phyloP scores from a whole-genome alignment of 2,888 invertebrate genomes.

The Drosophila nigricruria region DNA sequence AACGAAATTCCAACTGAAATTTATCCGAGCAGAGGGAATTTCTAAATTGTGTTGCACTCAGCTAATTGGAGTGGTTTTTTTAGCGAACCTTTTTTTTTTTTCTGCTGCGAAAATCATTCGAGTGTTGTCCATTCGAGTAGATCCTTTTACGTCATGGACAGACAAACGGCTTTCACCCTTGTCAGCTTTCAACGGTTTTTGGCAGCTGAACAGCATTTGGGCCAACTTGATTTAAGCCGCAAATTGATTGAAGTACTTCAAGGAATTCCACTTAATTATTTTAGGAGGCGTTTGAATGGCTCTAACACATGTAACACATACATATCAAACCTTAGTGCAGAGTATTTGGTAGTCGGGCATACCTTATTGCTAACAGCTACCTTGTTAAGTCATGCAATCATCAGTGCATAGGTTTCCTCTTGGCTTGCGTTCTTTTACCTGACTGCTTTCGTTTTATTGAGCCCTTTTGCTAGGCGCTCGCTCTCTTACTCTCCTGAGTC shows the following conservation, averaged over 20 bases:
- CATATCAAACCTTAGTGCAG: background rate
- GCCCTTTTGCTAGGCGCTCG: background rate
- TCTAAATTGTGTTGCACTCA: constrained; percentile 48
- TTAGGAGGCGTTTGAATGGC: background rate
- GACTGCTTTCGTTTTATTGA: constrained; percentile 23
- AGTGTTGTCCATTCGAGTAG: constrained; percentile 14
- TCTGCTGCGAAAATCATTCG: constrained; percentile 4
- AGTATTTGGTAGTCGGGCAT: background rate
- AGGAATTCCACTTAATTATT: background rate
- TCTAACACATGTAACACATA: background rate
- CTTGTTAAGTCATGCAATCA: constrained; percentile 6
- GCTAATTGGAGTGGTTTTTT: constrained; percentile 57
- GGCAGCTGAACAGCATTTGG: constrained; percentile 8
- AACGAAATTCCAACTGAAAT: constrained; percentile 13
- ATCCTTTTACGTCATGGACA: constrained; percentile 46
- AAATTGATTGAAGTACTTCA: background rate
- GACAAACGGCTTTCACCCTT: constrained; percentile 39
- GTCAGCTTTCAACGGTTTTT: constrained; percentile 40
- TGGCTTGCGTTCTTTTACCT: constrained; percentile 8
- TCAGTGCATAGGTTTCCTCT: constrained; percentile 5
- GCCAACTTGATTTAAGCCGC: constrained; percentile 1
- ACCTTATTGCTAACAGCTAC: no score
- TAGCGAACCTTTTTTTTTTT: constrained; percentile 17
- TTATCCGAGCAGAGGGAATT: background rate
- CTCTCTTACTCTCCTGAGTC: constrained; percentile 15